Base-by-base conservation (phyloP, 1,140 invertebrate species). In the Riptortus pedestris region DNA sequence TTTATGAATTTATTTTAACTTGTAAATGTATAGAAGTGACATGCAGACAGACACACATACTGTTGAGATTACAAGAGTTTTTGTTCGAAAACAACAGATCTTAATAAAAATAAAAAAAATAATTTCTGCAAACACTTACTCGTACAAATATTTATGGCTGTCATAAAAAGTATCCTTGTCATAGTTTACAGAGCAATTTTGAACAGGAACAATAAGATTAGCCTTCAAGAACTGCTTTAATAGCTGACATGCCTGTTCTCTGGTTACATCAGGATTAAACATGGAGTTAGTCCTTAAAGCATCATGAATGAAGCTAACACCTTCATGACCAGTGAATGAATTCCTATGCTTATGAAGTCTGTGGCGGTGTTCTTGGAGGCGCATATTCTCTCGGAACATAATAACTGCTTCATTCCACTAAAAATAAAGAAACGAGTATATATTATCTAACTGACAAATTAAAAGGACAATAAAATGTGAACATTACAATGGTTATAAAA, bases 351-450 rank as follows among this genome's bases (percentile, higher is more conserved):
- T 55, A 26, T 55, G 51, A 55, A 55, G 24, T 24, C 51, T 55
- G 26, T 55, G 51, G 1, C 51, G 51, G 12, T 55, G 51, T 24
- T 55, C 51, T 55, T 55, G 20, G 0, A 55, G 24, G 4, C 14
- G 18, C 51, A 55, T 55, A 55, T 55, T 55, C 4, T 55, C 24
- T 24, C 51, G 51, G 26, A 55, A 55, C 22, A 55, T 1, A 24
- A 55, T 18, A 24, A 55, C 51, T 24, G 51, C 51, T 26, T 55
- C 51, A 55, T 55, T 55, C 51, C 51, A 55, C 51, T 55, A 14
- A 27, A 55, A 55, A 24, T 24, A 2, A 55, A n/a, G 4, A 11
- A 26, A 55, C 5, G 14, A 14, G 5, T 38, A 38, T 14, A 38
- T 38, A 38, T 5, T 7, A 38, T 7, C 5, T 14, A 38, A 38